A percentile compares a stretch with the other conserved stretches of the same genome.
Evolutionary conservation across 2,797 vertebrate species (phyloP).

Genomic region (Squalus acanthias): DNA sequence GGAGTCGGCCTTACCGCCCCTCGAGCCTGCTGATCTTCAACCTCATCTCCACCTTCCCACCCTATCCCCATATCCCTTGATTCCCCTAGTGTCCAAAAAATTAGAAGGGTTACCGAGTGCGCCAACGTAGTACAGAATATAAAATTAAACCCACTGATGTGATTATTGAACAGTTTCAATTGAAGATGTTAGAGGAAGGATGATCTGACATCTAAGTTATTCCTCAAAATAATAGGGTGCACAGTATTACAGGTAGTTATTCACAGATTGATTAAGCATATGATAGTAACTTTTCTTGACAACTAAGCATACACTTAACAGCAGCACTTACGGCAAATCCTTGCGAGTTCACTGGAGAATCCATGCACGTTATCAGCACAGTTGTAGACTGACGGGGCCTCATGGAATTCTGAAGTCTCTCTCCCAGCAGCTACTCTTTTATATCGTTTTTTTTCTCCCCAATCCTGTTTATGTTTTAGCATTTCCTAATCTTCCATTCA

Average conservation of each 20-base stretch:
- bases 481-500: neutral
- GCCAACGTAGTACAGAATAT: neutral
- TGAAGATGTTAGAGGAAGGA: neutral
- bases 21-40: neutral
- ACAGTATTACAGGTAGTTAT: neutral
- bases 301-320: neutral
- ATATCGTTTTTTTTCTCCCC: neutral
- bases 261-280: neutral
- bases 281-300: neutral
- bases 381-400: neutral
- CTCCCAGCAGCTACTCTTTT: neutral
- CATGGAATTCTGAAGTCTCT: neutral
- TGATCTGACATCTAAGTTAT: neutral
- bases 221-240: neutral
- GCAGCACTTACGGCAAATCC: neutral
- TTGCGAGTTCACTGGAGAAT: neutral
- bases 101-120: neutral
- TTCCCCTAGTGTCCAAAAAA: too few relatives aligned
- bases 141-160: neutral
- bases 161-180: neutral
- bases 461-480: neutral
- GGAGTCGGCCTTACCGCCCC: neutral
- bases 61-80: too few relatives aligned
- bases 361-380: neutral
- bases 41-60: neutral